These are phyloP conservation scores for Chaetura pelagica DNA, from an alignment of 2,113 vertebrate genomes.

Conservation along the genomic window DNA sequence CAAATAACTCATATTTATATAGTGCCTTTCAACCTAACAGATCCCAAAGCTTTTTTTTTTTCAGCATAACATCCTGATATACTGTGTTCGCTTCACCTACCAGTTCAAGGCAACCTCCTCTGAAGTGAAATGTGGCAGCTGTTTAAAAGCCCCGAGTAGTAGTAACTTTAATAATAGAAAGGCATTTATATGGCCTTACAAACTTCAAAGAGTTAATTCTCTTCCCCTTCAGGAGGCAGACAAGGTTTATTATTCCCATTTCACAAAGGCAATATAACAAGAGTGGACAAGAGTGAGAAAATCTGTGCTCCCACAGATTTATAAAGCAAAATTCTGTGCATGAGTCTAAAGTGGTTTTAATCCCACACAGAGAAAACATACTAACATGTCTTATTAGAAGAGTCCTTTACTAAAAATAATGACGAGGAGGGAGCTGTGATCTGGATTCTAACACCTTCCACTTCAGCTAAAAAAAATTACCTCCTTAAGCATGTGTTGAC, in stretches of 20 bases:
- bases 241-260: slow-evolving; percentile 69
- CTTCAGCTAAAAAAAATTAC: slow-evolving; percentile 30
- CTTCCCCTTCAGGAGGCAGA: slow-evolving; percentile 53
- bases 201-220: slow-evolving; percentile 70
- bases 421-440: slow-evolving; percentile 38
- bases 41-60: slow-evolving; percentile 6
- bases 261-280: slow-evolving; percentile 66
- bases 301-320: slow-evolving; percentile 57
- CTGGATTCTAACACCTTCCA: slow-evolving; percentile 44
- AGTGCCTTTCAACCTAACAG: slow-evolving; percentile 54
- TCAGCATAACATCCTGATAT: slow-evolving; percentile 11
- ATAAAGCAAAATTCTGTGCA: slow-evolving; percentile 8
- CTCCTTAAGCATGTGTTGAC: slow-evolving; percentile 48
- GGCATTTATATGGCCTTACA: slow-evolving; percentile 61
- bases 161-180: slow-evolving; percentile 52
- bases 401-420: slow-evolving; percentile 54
- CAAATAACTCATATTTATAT: slow-evolving; percentile 58
- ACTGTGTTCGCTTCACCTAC: slow-evolving; percentile 22
- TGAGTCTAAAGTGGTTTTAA: slow-evolving; percentile 61
- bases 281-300: slow-evolving; percentile 62
- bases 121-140: slow-evolving; percentile 67
- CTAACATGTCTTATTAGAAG: slow-evolving; percentile 53
- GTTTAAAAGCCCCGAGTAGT: slow-evolving; percentile 32
- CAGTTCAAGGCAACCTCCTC: slow-evolving; percentile 48
- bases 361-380: slow-evolving; percentile 47